Evolutionary conservation across 2,113 vertebrate species (phyloP), one percentile per base, ranked within the genome.

Genomic region (Geococcyx californianus): DNA sequence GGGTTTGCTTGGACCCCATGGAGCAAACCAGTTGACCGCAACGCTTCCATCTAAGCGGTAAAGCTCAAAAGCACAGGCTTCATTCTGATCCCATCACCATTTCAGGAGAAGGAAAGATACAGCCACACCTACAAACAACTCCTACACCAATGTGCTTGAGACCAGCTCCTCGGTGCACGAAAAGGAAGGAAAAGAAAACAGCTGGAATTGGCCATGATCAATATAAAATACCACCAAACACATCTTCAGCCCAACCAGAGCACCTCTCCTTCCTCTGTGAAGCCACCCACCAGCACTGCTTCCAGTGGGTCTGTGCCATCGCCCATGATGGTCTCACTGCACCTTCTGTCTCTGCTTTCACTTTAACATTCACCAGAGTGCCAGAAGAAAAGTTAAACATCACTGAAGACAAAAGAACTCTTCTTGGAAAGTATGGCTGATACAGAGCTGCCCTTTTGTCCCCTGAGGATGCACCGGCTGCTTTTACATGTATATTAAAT

Each of bases 291-390:
- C 56, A 68, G 79, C 83, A 13, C 44, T 49, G 84, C 79, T 94
- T 75, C 92, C 93, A 76, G 63, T 26, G 70, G 84, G 40, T 86
- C 74, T 64, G 64, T 81, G 84, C 77, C 4, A 1, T 75, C 95
- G 36, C 90, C 84, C 86, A 33, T 5, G 68, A 83, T 16, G 15
- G 38, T 87, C 62, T 82, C 64, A 23, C 40, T 26, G 21, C 23
- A 8, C n/a, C 79, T 90, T 77, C 87, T 95, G 81, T 93, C 95
- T 89, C 92, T 91, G 68, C 77, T 87, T 91, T n/a, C 73, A 77
- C 88, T 96, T 96, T 87, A 31, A 64, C 79, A 62, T 92, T 93
- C 93, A 89, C 90, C 89, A 91, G 77, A 62, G 70, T 26, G 33
- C 26, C 40, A 10, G 63, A 93, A 33, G 74, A 92, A 79, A 11